Evolutionary conservation across 2,113 vertebrate species (phyloP), one percentile per base, ranked within the genome.

Genomic region (Gymnorhina tibicen): DNA sequence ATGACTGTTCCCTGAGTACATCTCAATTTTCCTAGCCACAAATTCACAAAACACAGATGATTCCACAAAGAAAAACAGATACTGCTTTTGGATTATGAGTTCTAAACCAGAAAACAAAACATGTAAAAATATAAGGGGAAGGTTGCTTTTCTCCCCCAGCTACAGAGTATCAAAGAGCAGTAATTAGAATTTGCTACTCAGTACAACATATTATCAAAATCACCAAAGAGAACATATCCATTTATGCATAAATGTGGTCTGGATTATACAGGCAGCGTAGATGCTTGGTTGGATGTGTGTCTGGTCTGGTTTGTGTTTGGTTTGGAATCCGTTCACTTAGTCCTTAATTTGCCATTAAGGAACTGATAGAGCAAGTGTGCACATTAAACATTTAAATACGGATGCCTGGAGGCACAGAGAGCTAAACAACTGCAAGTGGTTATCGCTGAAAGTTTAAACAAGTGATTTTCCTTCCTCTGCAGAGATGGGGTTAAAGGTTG

Each of bases 321-420:
- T 53, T 95, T 96, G 95, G 93, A 96, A 95, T 95, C 84, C 77
- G 75, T 91, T 95, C 91, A 75, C 85, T 91, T 92, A 63, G 91
- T 64, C 86, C 91, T 92, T 96, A 95, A 97, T 92, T 95, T 96
- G 92, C 95, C 90, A 93, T 94, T 96, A 95, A 95, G 88, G 88
- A 96, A 96, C 95, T 74, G 90, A 93, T 94, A 96, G 72, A 85
- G 80, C 96, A 94, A 93, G 88, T 91, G 91, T 73, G 86, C 73
- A 83, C 88, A 89, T 92, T 88, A 92, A 96, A 60, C 88, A 94
- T 89, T 94, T 74, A 96, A 91, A 96, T 79, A 84, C 9, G 16
- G 85, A 60, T 85, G 91, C 92, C 91, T 66, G 91, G 70, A 86
- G 93, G 73, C 92, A 90, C 16, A 53, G 7, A 33, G 30, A 89